Evolutionary conservation across 2,888 invertebrate species (phyloP).

Genomic region (Oscheius myriophilus): DNA sequence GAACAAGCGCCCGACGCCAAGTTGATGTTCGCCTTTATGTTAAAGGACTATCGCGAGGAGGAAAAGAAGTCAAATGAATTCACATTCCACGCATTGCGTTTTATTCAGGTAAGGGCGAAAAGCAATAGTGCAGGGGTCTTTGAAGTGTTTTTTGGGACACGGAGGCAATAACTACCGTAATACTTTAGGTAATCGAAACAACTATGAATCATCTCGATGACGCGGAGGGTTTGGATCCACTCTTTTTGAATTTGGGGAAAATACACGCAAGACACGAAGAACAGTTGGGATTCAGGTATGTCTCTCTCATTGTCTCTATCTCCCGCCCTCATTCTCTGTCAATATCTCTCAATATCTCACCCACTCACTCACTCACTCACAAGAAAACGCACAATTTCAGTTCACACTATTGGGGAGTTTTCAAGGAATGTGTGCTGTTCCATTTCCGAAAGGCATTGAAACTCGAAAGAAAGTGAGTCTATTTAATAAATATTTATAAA

Average conservation of each 20-base stretch:
- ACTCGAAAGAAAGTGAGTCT: conserved; percentile 16
- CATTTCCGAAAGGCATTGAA: conserved; percentile 54
- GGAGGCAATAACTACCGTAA: too few relatives aligned
- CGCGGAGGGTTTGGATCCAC: conserved; percentile 47
- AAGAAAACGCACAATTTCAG: conserved; percentile 28
- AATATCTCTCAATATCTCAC: too few relatives aligned
- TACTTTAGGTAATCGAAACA: conserved; percentile 53
- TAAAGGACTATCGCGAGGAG: conserved; percentile 46
- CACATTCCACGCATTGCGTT: conserved; percentile 57
- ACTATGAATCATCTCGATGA: conserved; percentile 55
- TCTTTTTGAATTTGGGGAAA: conserved; percentile 54
- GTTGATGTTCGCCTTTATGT: conserved; percentile 56
- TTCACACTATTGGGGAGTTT: conserved; percentile 57
- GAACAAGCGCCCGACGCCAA: conserved; percentile 59
- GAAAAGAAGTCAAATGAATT: conserved; percentile 58
- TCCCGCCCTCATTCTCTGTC: too few relatives aligned
- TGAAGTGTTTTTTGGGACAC: too few relatives aligned
- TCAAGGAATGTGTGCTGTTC: conserved; percentile 57
- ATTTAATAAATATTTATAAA: background rate
- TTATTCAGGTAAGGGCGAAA: conserved; percentile 40
- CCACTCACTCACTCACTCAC: too few relatives aligned
- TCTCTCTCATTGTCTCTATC: too few relatives aligned
- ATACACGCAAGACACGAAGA: conserved; percentile 59
- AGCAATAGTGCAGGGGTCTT: background rate
- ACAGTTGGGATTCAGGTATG: conserved; percentile 56